Conservation (phyloP, 2,113 vertebrate species). For the Eulemur rufifrons region DNA sequence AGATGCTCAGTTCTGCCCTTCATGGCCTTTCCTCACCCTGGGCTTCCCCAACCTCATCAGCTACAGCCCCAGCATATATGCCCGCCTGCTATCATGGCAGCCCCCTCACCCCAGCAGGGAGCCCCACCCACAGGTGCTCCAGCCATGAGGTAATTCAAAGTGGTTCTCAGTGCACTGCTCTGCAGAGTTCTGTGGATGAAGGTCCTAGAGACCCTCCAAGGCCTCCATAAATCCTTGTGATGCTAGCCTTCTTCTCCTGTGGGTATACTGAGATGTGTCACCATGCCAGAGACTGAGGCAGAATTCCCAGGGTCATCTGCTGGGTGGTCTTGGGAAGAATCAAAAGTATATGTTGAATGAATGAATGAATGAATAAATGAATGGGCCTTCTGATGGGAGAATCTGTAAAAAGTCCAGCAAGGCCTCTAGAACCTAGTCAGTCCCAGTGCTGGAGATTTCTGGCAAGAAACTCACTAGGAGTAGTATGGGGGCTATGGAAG, state of each 20-base stretch:
- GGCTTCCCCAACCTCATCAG: neutral
- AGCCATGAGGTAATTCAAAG: neutral
- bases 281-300: neutral
- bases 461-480: neutral
- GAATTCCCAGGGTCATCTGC: neutral
- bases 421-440: neutral
- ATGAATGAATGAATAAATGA: neutral
- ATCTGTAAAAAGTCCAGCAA: neutral
- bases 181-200: neutral
- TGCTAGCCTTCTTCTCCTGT: neutral
- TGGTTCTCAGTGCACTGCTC: neutral
- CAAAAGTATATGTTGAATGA: neutral
- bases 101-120: neutral
- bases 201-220: neutral
- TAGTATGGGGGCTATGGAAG: neutral
- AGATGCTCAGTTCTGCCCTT: neutral
- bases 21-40: neutral
- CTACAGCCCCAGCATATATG: neutral
- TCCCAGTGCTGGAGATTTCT: neutral
- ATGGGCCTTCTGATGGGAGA: neutral
- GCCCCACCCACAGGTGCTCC: neutral
- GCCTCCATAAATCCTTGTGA: neutral
- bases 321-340: neutral
- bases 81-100: neutral
- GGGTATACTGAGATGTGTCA: neutral